phyloP scores from a whole-genome alignment of 2,888 invertebrate species.

The Spisula solida region DNA sequence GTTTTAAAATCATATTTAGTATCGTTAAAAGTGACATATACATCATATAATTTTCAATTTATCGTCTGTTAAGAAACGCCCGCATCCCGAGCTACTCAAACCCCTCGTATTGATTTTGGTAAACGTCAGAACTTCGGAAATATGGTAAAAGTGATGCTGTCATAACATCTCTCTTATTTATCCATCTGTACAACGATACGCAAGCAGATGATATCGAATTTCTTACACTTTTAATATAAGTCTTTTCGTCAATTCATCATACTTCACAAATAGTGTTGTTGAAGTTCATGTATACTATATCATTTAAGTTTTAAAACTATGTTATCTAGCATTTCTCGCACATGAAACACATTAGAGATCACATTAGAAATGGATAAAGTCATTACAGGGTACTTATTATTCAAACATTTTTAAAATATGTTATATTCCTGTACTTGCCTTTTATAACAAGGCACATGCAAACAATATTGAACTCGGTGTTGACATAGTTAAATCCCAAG shows the following conservation, averaged over 20 bases:
- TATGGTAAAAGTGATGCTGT: background rate
- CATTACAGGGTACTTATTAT: no score
- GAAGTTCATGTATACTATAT: no score
- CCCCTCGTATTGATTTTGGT: background rate
- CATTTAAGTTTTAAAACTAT: no score
- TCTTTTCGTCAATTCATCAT: background rate
- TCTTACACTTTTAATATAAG: background rate
- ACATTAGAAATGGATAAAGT: no score
- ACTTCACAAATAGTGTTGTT: no score
- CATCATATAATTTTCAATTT: slow-evolving; percentile 6
- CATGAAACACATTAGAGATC: no score
- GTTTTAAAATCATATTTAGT: background rate
- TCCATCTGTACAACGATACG: background rate
- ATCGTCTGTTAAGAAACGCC: background rate
- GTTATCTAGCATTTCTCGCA: no score
- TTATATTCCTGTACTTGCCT: no score
- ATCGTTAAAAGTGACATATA: slow-evolving; percentile 1
- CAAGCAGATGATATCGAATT: background rate
- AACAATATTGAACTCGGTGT: no score
- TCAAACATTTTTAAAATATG: no score
- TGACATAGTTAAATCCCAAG: no score
- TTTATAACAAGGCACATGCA: no score
- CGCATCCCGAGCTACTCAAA: background rate
- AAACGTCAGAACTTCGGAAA: background rate
- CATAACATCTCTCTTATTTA: background rate